Evolutionary conservation across 2,113 vertebrate species (phyloP).

Genomic region (Stegastes partitus): DNA sequence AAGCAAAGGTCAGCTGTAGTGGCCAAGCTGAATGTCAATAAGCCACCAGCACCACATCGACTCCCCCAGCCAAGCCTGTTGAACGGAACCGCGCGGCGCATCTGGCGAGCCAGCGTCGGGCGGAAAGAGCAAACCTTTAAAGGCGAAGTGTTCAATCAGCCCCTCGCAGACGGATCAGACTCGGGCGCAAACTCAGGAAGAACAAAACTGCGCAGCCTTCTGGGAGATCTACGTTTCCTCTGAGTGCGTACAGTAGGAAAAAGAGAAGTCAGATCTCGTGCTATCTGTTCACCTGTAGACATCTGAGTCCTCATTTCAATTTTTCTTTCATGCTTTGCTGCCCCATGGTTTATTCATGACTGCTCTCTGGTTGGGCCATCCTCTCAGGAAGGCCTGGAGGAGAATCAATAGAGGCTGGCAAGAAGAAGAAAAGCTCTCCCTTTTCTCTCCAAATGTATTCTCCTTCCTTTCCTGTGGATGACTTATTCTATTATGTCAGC

Average conservation of each 20-base stretch:
- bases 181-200: neutral
- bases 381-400: constrained; percentile 51
- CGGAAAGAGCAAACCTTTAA: neutral
- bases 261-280: constrained; percentile 20
- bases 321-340: constrained; percentile 58
- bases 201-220: constrained; percentile 16
- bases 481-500: constrained; percentile 32
- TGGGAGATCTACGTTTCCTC: neutral
- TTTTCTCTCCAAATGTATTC: constrained; percentile 32
- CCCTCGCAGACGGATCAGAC: neutral
- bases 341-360: constrained; percentile 77
- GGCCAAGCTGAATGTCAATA: constrained; percentile 57
- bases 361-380: constrained; percentile 33
- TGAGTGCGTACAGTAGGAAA: constrained; percentile 11
- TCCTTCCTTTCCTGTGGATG: constrained; percentile 31
- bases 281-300: constrained; percentile 41
- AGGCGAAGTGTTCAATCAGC: constrained; percentile 3
- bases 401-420: constrained; percentile 64
- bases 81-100: constrained; percentile 1
- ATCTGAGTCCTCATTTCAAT: constrained; percentile 55
- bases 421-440: constrained; percentile 42
- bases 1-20: constrained; percentile 65
- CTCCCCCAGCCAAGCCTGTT: constrained; percentile 9
- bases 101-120: neutral
- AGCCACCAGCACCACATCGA: neutral